Percentiles rank a stretch among this genome's conserved stretches.
phyloP scores from a whole-genome alignment of 2,113 vertebrate genomes.

The Tympanuchus pallidicinctus region DNA sequence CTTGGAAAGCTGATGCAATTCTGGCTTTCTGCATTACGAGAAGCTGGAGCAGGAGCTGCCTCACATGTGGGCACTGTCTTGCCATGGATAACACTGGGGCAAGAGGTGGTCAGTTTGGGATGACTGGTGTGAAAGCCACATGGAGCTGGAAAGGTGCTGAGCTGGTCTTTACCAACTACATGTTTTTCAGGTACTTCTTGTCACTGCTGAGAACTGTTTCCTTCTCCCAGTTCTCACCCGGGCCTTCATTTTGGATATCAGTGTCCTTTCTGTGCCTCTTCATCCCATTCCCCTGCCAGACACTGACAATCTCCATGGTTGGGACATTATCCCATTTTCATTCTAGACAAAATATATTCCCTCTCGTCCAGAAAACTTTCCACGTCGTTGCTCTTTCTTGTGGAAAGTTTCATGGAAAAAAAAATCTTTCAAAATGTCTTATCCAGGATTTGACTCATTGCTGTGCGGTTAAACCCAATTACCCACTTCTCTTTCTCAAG shows the following conservation, averaged over 20 bases:
- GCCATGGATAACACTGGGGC: neutral
- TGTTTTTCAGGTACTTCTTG: neutral
- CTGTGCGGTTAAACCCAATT: neutral
- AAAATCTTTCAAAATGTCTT: neutral
- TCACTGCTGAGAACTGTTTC: accelerated
- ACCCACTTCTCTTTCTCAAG: neutral
- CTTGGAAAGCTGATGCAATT: neutral
- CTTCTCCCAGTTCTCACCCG: neutral
- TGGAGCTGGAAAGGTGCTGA: too few relatives aligned
- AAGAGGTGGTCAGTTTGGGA: neutral
- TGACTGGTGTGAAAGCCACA: neutral
- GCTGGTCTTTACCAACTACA: neutral
- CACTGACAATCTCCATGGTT: neutral
- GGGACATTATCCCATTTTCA: neutral
- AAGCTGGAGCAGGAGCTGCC: neutral
- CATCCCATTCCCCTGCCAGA: neutral
- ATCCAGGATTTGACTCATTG: neutral
- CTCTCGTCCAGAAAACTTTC: neutral
- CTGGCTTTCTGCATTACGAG: neutral
- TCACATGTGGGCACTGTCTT: accelerated
- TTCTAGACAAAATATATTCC: neutral
- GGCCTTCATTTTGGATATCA: neutral
- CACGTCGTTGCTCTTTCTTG: neutral
- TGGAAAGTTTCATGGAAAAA: neutral
- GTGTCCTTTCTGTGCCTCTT: neutral